These are phyloP conservation scores for Erythrolamprus reginae DNA, from an alignment of 2,113 vertebrate genomes.

Conservation along the genomic window DNA sequence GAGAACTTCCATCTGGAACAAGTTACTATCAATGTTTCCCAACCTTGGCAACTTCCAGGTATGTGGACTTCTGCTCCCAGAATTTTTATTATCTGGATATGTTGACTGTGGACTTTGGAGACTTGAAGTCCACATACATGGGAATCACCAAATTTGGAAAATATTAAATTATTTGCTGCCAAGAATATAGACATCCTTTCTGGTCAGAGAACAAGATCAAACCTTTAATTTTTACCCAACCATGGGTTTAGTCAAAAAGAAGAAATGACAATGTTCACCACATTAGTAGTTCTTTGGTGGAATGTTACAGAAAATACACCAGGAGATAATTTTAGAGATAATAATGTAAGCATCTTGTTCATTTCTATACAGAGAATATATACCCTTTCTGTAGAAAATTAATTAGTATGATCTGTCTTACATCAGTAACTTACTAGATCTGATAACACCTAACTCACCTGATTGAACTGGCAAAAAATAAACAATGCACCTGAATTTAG, in stretches of 20 bases:
- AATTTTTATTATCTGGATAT: not conserved
- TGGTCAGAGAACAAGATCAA: not conserved
- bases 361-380: not conserved
- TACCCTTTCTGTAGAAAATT: not conserved
- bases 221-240: not conserved
- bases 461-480: not conserved
- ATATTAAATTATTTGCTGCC: not conserved
- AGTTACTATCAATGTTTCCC: not conserved
- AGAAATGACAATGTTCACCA: not conserved
- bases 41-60: not conserved
- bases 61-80: not conserved
- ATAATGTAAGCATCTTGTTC: not conserved
- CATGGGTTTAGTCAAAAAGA: not conserved
- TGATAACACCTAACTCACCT: not conserved
- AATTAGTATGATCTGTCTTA: not conserved
- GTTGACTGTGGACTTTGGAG: not conserved
- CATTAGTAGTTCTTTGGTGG: not conserved
- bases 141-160: not conserved
- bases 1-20: not conserved
- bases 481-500: not conserved
- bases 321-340: not conserved
- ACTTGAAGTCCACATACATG: not conserved
- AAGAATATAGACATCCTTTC: not conserved
- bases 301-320: not conserved
- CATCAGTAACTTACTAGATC: not conserved